A percentile compares a stretch with the other conserved stretches of the same genome.
phyloP scores from a whole-genome alignment of 2,797 vertebrate genomes.

The Catamblyrhynchus diadema region DNA sequence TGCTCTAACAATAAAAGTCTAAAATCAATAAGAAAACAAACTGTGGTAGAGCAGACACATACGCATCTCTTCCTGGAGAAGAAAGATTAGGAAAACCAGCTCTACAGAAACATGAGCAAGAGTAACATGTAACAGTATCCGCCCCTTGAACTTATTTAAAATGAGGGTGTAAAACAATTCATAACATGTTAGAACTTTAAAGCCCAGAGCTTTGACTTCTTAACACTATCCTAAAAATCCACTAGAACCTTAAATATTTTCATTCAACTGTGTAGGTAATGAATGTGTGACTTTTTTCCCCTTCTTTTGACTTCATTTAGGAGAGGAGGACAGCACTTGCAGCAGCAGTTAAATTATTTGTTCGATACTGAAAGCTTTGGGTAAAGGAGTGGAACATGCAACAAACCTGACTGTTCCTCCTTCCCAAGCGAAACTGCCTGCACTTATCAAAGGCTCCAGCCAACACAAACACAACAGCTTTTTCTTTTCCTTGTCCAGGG shows the following conservation, averaged over 20 bases:
- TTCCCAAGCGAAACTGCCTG: neutral
- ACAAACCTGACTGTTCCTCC: neutral
- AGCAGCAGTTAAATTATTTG: neutral
- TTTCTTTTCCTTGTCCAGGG: neutral
- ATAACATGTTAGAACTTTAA: neutral
- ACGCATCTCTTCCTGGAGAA: neutral
- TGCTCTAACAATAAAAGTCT: neutral
- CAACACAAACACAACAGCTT: neutral
- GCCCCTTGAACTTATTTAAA: neutral
- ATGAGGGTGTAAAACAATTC: neutral
- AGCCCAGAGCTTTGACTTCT: neutral
- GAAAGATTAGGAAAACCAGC: neutral
- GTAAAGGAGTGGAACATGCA: neutral
- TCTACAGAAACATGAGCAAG: neutral
- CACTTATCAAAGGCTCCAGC: neutral
- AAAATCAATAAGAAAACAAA: neutral
- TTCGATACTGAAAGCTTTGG: neutral
- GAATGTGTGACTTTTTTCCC: neutral
- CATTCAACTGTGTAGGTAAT: neutral
- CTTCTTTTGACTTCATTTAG: neutral
- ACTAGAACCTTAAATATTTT: neutral
- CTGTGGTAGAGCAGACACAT: rapidly evolving
- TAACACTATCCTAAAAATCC: neutral
- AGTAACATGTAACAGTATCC: neutral
- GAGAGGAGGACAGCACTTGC: neutral